Percentiles rank a stretch among this genome's conserved stretches.
phyloP scores from a whole-genome alignment of 2,797 vertebrate species.

The Sorex maritimensis region DNA sequence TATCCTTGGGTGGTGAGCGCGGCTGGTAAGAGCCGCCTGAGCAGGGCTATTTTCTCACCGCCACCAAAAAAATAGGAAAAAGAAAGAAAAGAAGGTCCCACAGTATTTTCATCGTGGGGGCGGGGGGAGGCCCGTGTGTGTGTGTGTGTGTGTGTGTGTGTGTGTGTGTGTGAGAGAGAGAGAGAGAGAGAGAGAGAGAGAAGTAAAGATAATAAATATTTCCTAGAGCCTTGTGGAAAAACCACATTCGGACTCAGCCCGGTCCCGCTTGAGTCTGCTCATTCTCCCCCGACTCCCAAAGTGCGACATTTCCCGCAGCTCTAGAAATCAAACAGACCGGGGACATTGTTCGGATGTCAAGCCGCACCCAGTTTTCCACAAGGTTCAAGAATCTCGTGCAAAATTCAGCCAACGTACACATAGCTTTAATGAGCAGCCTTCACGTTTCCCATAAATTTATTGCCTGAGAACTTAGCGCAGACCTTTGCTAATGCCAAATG shows the following conservation, averaged over 20 bases:
- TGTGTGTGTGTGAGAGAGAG: slow-evolving; percentile 43
- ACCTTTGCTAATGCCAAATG: slow-evolving; percentile 83
- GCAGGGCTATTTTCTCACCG: slow-evolving; percentile 77
- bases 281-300: slow-evolving; percentile 85
- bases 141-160: slow-evolving; percentile 35
- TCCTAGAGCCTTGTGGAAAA: slow-evolving; percentile 82
- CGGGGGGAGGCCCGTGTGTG: slow-evolving; percentile 26
- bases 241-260: slow-evolving; percentile 73
- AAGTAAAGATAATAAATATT: slow-evolving; percentile 83
- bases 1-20: slow-evolving; percentile 80
- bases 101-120: slow-evolving; percentile 78
- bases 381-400: slow-evolving; percentile 84
- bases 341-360: slow-evolving; percentile 83
- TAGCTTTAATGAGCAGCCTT: slow-evolving; percentile 85
- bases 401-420: slow-evolving; percentile 86
- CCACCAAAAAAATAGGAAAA: slow-evolving; percentile 16
- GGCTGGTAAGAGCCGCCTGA: slow-evolving; percentile 78
- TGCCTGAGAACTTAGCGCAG: slow-evolving; percentile 84
- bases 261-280: slow-evolving; percentile 79
- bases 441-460: slow-evolving; percentile 85
- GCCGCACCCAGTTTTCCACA: slow-evolving; percentile 83
- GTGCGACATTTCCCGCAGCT: slow-evolving; percentile 84
- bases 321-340: slow-evolving; percentile 84
- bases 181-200: neutral
- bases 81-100: neutral